phyloP scores from a whole-genome alignment of 2,888 invertebrate genomes.

The Palloptera scutellata region DNA sequence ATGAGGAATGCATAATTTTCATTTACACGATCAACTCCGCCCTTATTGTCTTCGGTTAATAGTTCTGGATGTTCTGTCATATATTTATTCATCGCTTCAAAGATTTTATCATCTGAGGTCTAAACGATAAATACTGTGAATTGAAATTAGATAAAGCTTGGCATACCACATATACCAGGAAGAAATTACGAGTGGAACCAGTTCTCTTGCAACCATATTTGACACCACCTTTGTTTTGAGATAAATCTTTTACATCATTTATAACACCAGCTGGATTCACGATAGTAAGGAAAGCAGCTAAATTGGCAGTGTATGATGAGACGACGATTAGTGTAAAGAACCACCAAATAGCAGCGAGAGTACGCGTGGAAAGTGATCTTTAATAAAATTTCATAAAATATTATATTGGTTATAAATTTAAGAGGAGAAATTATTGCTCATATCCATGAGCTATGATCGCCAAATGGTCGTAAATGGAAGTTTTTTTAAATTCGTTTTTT shows the following conservation, averaged over 20 bases:
- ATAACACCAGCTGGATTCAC: conserved; percentile 76
- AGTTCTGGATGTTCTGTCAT: conserved; percentile 72
- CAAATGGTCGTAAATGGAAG: too few relatives aligned
- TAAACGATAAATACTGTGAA: conserved; percentile 21
- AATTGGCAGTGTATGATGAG: conserved; percentile 88
- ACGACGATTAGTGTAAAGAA: conserved; percentile 83
- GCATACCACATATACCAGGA: conserved; percentile 73
- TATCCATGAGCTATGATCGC: too few relatives aligned
- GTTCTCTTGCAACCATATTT: conserved; percentile 84
- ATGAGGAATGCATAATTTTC: conserved; percentile 76
- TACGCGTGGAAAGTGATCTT: conserved; percentile 88
- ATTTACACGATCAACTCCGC: conserved; percentile 67
- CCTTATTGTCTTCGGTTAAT: conserved; percentile 65
- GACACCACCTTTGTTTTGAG: conserved; percentile 77
- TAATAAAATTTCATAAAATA: not conserved
- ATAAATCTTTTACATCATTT: conserved; percentile 82
- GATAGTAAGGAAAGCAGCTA: conserved; percentile 90
- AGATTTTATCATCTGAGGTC: conserved; percentile 80
- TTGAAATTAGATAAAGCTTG: not conserved
- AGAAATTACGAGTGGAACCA: conserved; percentile 89
- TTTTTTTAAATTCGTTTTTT: too few relatives aligned
- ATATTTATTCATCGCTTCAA: conserved; percentile 80
- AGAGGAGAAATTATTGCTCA: not conserved
- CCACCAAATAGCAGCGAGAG: conserved; percentile 89
- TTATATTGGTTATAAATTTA: not conserved